Evolutionary conservation across 1,140 invertebrate genomes (phyloP).

Genomic region (Cotesia vestalis): DNA sequence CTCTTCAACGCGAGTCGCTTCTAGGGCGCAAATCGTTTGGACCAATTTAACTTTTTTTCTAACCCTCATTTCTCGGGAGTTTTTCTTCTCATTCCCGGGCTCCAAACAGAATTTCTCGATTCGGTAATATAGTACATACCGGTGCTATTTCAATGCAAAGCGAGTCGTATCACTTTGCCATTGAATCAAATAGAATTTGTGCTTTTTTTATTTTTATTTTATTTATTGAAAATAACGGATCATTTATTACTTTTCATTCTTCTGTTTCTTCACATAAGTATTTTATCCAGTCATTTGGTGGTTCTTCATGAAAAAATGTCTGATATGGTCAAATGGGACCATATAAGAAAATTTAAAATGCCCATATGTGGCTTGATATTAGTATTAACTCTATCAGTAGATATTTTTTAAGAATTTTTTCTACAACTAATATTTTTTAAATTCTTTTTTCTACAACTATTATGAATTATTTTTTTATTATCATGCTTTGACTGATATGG

Average conservation of each 20-base stretch:
- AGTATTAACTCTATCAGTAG: too few species aligned
- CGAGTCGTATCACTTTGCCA: slow-evolving; percentile 45
- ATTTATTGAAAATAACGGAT: slow-evolving; percentile 24
- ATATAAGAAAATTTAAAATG: too few species aligned
- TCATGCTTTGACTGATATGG: too few species aligned
- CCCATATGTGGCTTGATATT: too few species aligned
- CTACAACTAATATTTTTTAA: too few species aligned
- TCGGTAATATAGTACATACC: slow-evolving; percentile 23
- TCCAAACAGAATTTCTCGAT: background rate
- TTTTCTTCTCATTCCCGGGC: background rate
- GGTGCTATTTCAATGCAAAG: slow-evolving; percentile 47
- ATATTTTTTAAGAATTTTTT: too few species aligned
- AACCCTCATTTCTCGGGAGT: background rate
- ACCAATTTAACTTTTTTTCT: slow-evolving; percentile 39
- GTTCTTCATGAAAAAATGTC: slow-evolving; percentile 12
- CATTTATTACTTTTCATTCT: background rate
- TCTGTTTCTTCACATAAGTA: slow-evolving; percentile 13
- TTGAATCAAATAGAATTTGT: slow-evolving; percentile 19
- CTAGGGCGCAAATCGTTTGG: slow-evolving; percentile 46
- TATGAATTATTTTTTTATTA: too few species aligned
- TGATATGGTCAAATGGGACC: too few species aligned
- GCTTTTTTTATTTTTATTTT: slow-evolving; percentile 18
- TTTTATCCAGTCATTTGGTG: slow-evolving; percentile 15
- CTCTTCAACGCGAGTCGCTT: slow-evolving; percentile 14
- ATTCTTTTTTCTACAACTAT: too few species aligned